These are phyloP conservation scores for Zaprionus bogoriensis DNA, from an alignment of 2,888 invertebrate species.

Conservation along the genomic window DNA sequence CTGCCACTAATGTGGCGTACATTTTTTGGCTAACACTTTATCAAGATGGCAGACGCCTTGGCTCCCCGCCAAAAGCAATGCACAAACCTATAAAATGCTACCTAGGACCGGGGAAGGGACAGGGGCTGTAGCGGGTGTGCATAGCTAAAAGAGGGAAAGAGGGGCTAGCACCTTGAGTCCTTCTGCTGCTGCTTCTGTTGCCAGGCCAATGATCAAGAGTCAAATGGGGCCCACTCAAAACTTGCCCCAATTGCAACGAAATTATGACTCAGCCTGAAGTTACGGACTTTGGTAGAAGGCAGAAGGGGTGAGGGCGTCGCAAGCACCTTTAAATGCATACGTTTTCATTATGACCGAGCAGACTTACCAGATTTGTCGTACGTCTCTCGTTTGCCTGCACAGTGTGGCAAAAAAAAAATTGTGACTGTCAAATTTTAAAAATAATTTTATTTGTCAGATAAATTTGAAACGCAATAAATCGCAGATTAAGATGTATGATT, in stretches of 20 bases:
- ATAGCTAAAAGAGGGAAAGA: too few relatives aligned
- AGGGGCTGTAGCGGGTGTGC: neutral
- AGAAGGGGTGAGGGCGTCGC: conserved; percentile 20
- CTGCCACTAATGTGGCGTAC: conserved; percentile 76
- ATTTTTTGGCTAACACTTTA: conserved; percentile 78
- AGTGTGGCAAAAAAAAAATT: too few relatives aligned
- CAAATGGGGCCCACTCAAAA: conserved; percentile 32
- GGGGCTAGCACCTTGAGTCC: conserved; percentile 25
- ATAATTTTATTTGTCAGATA: neutral
- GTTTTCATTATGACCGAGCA: too few relatives aligned
- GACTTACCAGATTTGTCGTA: too few relatives aligned
- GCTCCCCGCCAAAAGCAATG: conserved; percentile 69
- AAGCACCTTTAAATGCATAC: neutral
- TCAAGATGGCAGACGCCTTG: conserved; percentile 80
- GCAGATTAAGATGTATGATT: conserved; percentile 7
- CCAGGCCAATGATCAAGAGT: conserved; percentile 31
- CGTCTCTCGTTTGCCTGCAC: too few relatives aligned
- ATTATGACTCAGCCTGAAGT: conserved; percentile 37
- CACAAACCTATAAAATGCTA: conserved; percentile 67
- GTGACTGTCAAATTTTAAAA: neutral
- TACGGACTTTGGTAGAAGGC: neutral
- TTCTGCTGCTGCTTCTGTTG: conserved; percentile 11
- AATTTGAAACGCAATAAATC: neutral
- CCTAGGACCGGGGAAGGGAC: conserved; percentile 10
- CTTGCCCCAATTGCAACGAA: conserved; percentile 40